These are phyloP conservation scores for Mormyrus proboscirostris DNA, from an alignment of 2,797 vertebrate genomes.

Conservation along the genomic window DNA sequence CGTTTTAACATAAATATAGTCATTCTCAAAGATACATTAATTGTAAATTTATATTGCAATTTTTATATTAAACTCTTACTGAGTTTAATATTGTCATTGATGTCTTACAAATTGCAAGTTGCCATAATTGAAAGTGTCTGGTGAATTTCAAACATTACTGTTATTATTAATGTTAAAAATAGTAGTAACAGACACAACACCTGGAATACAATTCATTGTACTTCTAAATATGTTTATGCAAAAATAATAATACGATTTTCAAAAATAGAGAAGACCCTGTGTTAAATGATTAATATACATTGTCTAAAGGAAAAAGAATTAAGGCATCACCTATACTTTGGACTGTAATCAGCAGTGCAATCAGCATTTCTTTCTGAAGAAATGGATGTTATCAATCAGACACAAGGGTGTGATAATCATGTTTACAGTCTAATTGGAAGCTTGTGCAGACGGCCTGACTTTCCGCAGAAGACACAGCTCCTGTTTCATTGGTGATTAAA, in stretches of 20 bases:
- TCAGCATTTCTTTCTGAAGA: conserved; percentile 22
- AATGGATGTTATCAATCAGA: conserved; percentile 25
- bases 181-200: neutral
- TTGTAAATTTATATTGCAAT: neutral
- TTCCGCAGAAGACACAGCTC: conserved; percentile 17
- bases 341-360: conserved; percentile 21
- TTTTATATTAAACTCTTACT: neutral
- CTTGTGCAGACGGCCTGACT: conserved; percentile 17
- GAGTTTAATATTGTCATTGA: neutral
- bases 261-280: conserved; percentile 17
- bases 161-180: neutral
- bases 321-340: conserved; percentile 16
- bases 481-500: conserved; percentile 15
- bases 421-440: conserved; percentile 20
- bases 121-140: neutral
- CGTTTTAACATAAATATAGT: neutral
- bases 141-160: neutral
- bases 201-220: neutral
- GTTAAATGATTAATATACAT: conserved; percentile 24
- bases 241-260: conserved; percentile 16
- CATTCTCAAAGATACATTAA: neutral
- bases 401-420: conserved; percentile 22
- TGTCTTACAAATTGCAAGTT: neutral
- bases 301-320: conserved; percentile 22
- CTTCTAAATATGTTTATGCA: conserved; percentile 9